Base-by-base conservation (phyloP, 2,888 invertebrate genomes). In the Limnephilus marmoratus region DNA sequence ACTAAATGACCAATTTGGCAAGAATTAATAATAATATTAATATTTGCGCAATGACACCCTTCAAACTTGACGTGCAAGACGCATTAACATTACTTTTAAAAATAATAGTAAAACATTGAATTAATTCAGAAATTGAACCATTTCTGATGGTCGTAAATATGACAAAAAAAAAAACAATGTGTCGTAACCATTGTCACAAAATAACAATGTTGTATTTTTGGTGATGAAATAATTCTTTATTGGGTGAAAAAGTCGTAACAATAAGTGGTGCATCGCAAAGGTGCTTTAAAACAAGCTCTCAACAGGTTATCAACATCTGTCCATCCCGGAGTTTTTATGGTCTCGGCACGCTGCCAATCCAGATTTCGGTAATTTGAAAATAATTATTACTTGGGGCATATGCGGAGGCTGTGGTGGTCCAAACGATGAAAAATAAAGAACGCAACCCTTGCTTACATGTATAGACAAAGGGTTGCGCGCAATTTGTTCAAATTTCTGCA, bases 281-380 rank as follows among this genome's bases (percentile, higher is more conserved):
- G n/a, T 86, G 41, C 45, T 24, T 86, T n/a, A 45, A 41, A 53
- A 18, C n/a, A n/a, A 45, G 49, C 45, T 29, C 45, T 29, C 88
- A 89, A 89, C 88, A 89, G 88, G 88, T 89, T 89, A 37, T 18
- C 12, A 81, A 89, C 88, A 89, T 89, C 88, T 89, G 88, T 81
- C 81, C 80, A 29, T 53, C 31, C 41, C 18, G 88, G n/a, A 41
- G 29, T 49, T 31, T 83, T 83, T 29, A 29, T 87, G 49, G 31
- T 89, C 88, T 68, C 18, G 86, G 41, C 49, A 86, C 86, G 29
- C 53, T 31, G 88, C 68, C 86, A 45, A 89, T 89, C 88, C 88
- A 80, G 88, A 89, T 89, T 89, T 89, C 41, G 12, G 81, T 80
- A 80, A 89, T 89, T 89, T 81, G 81, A 89, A 89, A 89, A 89